Base-by-base conservation (phyloP, 2,888 invertebrate genomes). In the Meteorus colon region DNA sequence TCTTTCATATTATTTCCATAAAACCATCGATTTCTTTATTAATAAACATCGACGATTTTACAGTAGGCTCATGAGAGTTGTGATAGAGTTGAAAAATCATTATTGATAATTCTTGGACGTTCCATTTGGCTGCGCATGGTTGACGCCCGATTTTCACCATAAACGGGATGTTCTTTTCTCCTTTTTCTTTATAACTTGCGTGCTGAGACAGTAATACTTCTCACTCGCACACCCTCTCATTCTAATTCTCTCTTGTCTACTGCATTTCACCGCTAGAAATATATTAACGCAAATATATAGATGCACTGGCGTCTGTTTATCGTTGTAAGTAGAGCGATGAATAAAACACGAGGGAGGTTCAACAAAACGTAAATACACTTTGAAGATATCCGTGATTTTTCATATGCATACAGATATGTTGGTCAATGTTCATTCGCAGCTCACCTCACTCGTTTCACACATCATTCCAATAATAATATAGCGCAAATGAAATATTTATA, bases 61-160 rank as follows among this genome's bases (percentile, higher is more conserved):
- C 55, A 55, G 55, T 55, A 55, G 55, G 55, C 55, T 55, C 24
- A 19, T 19, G 6, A 55, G 77, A 73, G 77, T 75, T 68, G 68
- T 62, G 51, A 67, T 72, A 74, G 75, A 77, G 65, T 77, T 73
- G 37, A 73, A 63, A 78, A 69, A 78, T 82, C 80, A 84, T 81
- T 82, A 76, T 67, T 65, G 77, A 81, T 77, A 81, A 83, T 83
- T 82, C 79, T 67, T 76, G 63, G 75, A 75, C 76, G 83, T 85
- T 83, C 80, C 82, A 80, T 75, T 78, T 81, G 81, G 83, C 82
- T 81, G 80, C 84, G 82, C 84, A 83, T 80, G 81, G 81, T 78
- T 80, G 81, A 82, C 79, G 78, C 81, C 84, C 81, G 82, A 82
- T 84, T 85, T 86, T 84, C 83, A 82, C 81, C 77, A 74, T 72